Conservation (phyloP, 2,888 invertebrate genomes). For the Chydorus sphaericus region DNA sequence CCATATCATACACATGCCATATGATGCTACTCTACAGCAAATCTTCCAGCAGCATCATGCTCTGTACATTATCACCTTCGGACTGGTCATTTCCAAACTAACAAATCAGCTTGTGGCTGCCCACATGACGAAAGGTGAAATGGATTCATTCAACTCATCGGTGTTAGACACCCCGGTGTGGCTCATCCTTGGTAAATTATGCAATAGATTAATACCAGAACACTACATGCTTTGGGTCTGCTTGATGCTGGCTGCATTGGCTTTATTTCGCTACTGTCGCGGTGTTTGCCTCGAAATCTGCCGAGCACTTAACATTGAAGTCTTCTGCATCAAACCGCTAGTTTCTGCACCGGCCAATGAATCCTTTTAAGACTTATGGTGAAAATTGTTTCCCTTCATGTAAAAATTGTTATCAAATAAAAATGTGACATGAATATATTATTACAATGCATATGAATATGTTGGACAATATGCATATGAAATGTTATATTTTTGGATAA, state of each 20-base stretch:
- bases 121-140: slow-evolving; percentile 97
- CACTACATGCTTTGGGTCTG: slow-evolving; percentile 79
- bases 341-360: not conserved
- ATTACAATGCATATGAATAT: too few relatives aligned
- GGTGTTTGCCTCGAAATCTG: slow-evolving; percentile 85
- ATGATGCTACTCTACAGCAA: too few relatives aligned
- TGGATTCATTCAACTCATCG: slow-evolving; percentile 91
- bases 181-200: slow-evolving; percentile 96
- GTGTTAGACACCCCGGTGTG: slow-evolving; percentile 79
- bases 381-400: too few relatives aligned
- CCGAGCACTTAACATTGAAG: slow-evolving; percentile 65
- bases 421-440: too few relatives aligned
- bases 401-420: too few relatives aligned
- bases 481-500: too few relatives aligned
- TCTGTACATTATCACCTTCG: slow-evolving; percentile 85
- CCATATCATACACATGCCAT: too few relatives aligned
- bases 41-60: slow-evolving; percentile 80
- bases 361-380: too few relatives aligned
- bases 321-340: slow-evolving; percentile 52
- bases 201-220: slow-evolving; percentile 80
- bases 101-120: slow-evolving; percentile 99
- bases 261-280: slow-evolving; percentile 66
- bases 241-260: slow-evolving; percentile 67
- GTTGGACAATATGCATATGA: too few relatives aligned
- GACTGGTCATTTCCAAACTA: slow-evolving; percentile 90